Evolutionary conservation across 2,888 invertebrate genomes (phyloP), one percentile per base, ranked within the genome.

Genomic region (Phaedon cochleariae): DNA sequence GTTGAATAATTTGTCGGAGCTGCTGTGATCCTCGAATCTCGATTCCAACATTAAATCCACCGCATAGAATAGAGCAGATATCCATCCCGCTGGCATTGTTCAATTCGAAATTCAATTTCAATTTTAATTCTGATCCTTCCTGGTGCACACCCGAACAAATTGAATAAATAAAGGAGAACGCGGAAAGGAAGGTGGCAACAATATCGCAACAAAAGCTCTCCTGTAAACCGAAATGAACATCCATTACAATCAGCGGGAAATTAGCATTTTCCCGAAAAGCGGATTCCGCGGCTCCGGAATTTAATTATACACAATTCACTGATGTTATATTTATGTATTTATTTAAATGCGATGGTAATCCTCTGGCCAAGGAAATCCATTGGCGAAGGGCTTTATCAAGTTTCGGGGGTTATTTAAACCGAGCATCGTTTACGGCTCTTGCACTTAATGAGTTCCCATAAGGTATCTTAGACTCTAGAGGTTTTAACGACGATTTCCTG

Each of bases 271-370:
- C 41, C 79, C 71, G 78, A 77, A 79, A 81, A 80, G 79, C 80
- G 80, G 79, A 76, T 80, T 79, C 77, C 77, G 78, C 76, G 79
- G 80, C 81, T 79, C 77, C 73, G 76, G 79, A 82, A 83, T 83
- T 83, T 83, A 83, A 83, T 83, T 83, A 83, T 82, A 84, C 83
- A 83, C 83, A 83, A 81, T 83, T 83, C 81, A 77, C 80, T 78
- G 83, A 83, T 84, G 83, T 84, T 82, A 84, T 84, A 84, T 84
- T 84, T 84, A 84, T 84, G 84, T 84, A 84, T 84, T 84, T 84
- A 84, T 84, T 84, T 83, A 84, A 83, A 84, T 84, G 82, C 80
- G 79, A 83, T 83, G 83, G 84, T 84, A 84, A 84, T 84, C 83
- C 83, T 77, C 79, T 78, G 79, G 79, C 77, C 80, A 76, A 75